Percentiles rank a stretch among this genome's conserved stretches.
phyloP scores from a whole-genome alignment of 2,797 vertebrate species.

The Aeoliscus strigatus region DNA sequence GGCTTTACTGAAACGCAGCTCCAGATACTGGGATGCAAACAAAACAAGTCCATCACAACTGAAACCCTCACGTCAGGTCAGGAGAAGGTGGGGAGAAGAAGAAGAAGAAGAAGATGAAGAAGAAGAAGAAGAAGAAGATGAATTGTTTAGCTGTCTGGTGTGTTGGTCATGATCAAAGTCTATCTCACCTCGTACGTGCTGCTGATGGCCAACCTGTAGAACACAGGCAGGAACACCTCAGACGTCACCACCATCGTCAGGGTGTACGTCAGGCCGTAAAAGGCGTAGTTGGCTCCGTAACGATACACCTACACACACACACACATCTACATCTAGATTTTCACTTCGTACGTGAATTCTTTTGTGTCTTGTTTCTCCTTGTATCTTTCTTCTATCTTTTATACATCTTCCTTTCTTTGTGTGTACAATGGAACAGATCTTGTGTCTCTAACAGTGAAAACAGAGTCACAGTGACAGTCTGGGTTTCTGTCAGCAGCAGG shows the following conservation, averaged over 20 bases:
- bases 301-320: constrained; percentile 73
- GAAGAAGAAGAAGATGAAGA: too few relatives aligned
- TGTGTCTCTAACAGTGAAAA: too few relatives aligned
- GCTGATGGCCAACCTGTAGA: constrained; percentile 87
- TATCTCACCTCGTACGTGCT: constrained; percentile 92
- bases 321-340: too few relatives aligned
- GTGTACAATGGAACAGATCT: too few relatives aligned
- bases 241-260: constrained; percentile 80
- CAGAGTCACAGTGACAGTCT: too few relatives aligned
- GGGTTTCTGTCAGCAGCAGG: too few relatives aligned
- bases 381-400: too few relatives aligned
- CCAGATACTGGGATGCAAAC: constrained; percentile 80
- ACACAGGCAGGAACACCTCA: constrained; percentile 90
- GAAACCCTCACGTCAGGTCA: not conserved
- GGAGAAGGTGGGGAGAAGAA: too few relatives aligned
- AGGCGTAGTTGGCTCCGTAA: constrained; percentile 76
- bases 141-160: too few relatives aligned
- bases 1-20: constrained; percentile 87
- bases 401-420: too few relatives aligned
- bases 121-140: too few relatives aligned
- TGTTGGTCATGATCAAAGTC: too few relatives aligned
- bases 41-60: not conserved
- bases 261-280: constrained; percentile 76
- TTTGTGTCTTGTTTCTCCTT: not conserved
- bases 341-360: not conserved